Evolutionary conservation across 2,888 invertebrate species (phyloP).

Genomic region (Nephrotoma flavescens): DNA sequence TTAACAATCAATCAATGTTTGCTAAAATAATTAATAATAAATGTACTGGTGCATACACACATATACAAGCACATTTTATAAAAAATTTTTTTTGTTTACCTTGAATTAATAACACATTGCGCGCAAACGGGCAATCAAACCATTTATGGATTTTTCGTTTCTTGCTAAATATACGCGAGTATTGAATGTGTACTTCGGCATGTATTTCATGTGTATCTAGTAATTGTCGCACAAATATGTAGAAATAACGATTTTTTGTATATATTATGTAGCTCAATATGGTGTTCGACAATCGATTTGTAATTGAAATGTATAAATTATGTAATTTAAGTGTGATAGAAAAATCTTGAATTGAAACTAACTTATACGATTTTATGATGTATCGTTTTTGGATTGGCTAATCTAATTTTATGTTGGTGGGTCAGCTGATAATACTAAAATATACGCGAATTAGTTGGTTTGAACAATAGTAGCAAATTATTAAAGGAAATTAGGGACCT

Average conservation of each 20-base stretch:
- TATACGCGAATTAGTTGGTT: too few relatives aligned
- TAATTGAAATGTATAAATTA: not conserved
- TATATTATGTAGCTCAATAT: not conserved
- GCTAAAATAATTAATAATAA: not conserved
- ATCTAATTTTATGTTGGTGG: too few relatives aligned
- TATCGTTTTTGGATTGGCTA: too few relatives aligned
- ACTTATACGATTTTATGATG: too few relatives aligned
- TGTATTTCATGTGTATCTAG: not conserved
- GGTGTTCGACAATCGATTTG: not conserved
- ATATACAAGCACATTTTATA: not conserved
- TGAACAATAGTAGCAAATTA: too few relatives aligned
- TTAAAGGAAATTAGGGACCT: too few relatives aligned
- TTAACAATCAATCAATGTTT: not conserved
- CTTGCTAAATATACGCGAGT: not conserved
- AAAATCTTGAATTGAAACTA: too few relatives aligned
- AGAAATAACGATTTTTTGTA: not conserved
- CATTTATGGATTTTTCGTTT: not conserved
- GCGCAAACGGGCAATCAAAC: not conserved
- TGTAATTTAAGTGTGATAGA: not conserved
- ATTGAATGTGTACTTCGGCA: not conserved
- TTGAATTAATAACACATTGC: not conserved
- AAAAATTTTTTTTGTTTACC: not conserved
- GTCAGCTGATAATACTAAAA: too few relatives aligned
- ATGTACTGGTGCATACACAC: not conserved
- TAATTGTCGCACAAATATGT: not conserved